Evolutionary conservation across 2,888 invertebrate species (phyloP).

Genomic region (Neocrepidodera transversa): DNA sequence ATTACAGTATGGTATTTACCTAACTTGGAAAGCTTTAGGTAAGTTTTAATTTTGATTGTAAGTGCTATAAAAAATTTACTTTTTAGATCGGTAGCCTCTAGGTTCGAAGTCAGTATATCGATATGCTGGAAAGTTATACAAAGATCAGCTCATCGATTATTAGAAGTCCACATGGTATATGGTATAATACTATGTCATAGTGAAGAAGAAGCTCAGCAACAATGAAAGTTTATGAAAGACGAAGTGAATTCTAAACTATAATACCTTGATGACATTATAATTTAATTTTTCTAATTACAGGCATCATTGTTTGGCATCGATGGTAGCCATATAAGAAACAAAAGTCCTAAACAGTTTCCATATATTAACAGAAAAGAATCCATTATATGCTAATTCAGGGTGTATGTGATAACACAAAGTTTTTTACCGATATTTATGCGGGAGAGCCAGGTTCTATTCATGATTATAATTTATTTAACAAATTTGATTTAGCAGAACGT

Average conservation of each 20-base stretch:
- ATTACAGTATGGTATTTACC: not conserved
- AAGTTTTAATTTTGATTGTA: not conserved
- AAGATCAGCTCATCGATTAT: not conserved
- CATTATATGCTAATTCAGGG: constrained; percentile 37
- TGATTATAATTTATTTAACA: constrained; percentile 33
- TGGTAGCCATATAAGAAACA: constrained; percentile 37
- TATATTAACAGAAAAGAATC: constrained; percentile 36
- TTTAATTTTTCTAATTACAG: constrained; percentile 17
- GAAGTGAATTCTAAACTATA: not conserved
- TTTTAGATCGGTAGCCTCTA: not conserved
- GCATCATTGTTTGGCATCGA: constrained; percentile 40
- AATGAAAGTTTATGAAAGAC: not conserved
- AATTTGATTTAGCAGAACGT: constrained; percentile 35
- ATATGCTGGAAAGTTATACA: not conserved
- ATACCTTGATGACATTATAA: not conserved
- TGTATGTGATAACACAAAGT: constrained; percentile 37
- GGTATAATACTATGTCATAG: not conserved
- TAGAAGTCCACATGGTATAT: not conserved
- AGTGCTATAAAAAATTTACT: not conserved
- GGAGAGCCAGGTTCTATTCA: constrained; percentile 39
- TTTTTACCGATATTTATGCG: constrained; percentile 39
- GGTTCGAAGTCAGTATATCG: not conserved
- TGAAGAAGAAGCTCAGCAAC: not conserved
- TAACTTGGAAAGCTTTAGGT: not conserved
- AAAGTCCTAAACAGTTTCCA: constrained; percentile 32